These are phyloP conservation scores for Carassius auratus DNA, from an alignment of 2,113 vertebrate species.

Conservation along the genomic window DNA sequence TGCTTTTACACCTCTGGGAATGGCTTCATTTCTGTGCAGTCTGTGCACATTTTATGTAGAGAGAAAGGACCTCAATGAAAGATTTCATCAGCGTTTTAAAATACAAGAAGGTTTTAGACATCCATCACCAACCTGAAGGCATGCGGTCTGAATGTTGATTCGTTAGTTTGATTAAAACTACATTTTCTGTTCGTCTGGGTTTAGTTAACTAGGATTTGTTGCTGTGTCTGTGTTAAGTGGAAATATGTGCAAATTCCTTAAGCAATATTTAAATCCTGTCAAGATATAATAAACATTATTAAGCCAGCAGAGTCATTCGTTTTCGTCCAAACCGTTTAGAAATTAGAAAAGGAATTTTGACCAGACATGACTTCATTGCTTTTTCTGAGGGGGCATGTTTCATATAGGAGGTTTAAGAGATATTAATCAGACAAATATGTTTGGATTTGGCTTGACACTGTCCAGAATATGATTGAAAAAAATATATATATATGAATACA, in stretches of 20 bases:
- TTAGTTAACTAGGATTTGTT: not conserved
- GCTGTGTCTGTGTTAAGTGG: not conserved
- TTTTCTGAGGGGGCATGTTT: constrained; percentile 55
- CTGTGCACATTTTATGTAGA: constrained; percentile 29
- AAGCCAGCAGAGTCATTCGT: constrained; percentile 20
- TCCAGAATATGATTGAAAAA: not conserved
- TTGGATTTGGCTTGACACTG: constrained; percentile 11
- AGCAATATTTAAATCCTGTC: constrained; percentile 13
- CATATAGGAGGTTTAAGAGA: constrained; percentile 54
- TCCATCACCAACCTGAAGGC: not conserved
- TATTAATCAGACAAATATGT: constrained; percentile 64
- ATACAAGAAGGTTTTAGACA: not conserved
- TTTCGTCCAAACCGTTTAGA: constrained; percentile 35
- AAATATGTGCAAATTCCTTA: not conserved
- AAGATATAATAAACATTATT: constrained; percentile 54
- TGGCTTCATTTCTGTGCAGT: constrained; percentile 26
- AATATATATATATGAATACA: too few species aligned
- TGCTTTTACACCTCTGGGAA: constrained; percentile 43
- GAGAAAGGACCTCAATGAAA: not conserved
- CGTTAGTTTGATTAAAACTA: not conserved
- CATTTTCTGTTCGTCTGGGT: not conserved
- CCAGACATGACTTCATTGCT: constrained; percentile 53
- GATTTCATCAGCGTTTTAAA: constrained; percentile 22
- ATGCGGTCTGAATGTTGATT: not conserved
- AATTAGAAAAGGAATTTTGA: constrained; percentile 38